A percentile compares a stretch with the other conserved stretches of the same genome.
phyloP scores from a whole-genome alignment of 2,888 invertebrate species.

The Philereme transversata region DNA sequence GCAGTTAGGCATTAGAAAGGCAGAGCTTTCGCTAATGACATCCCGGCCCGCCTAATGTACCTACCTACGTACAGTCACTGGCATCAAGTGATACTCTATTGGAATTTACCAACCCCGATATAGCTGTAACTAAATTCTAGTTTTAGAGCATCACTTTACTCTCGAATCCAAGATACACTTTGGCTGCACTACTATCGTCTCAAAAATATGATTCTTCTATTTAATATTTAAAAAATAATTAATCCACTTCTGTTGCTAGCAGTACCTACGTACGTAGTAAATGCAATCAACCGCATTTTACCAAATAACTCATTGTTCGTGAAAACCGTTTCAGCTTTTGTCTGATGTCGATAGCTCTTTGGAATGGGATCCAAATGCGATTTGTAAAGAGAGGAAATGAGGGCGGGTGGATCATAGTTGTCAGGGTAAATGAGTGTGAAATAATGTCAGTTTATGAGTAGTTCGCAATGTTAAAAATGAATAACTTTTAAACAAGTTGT shows the following conservation, averaged over 20 bases:
- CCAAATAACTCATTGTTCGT: constrained; percentile 73
- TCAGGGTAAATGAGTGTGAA: neutral
- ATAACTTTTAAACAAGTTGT: too few species aligned
- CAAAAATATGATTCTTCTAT: too few species aligned
- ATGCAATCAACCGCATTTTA: constrained; percentile 63
- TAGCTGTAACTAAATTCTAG: too few species aligned
- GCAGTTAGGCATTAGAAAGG: constrained; percentile 82
- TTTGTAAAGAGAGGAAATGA: constrained; percentile 31
- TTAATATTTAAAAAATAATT: too few species aligned
- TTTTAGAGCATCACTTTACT: too few species aligned
- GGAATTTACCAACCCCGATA: too few species aligned
- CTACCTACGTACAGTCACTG: constrained; percentile 10
- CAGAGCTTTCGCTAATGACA: constrained; percentile 77
- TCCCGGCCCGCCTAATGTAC: constrained; percentile 62
- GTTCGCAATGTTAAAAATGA: too few species aligned
- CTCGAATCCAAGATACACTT: too few species aligned
- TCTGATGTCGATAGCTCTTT: constrained; percentile 27
- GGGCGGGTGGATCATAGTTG: constrained; percentile 5
- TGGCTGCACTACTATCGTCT: too few species aligned
- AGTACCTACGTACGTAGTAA: neutral
- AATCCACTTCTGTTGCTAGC: too few species aligned
- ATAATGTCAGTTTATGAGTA: neutral
- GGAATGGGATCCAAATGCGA: constrained; percentile 19
- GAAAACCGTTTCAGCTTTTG: constrained; percentile 40
- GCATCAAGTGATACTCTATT: too few species aligned